phyloP scores from a whole-genome alignment of 2,797 vertebrate genomes.

The Rhadinocentrus ornatus region DNA sequence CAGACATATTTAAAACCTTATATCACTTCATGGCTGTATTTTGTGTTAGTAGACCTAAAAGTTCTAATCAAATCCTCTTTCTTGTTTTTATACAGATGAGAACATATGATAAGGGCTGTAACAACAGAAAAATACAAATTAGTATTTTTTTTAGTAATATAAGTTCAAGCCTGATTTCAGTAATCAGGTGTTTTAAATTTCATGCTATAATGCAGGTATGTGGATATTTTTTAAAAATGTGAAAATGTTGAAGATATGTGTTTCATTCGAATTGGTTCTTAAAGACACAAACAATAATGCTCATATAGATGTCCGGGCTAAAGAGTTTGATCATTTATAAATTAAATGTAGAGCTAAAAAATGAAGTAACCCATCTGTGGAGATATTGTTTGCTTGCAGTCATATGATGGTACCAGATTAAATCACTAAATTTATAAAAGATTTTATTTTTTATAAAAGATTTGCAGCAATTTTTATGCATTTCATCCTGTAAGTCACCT shows the following conservation, averaged over 20 bases:
- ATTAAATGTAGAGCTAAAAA: background rate
- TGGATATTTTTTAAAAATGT: background rate
- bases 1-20: too few relatives aligned
- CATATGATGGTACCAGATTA: background rate
- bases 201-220: background rate
- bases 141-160: too few relatives aligned
- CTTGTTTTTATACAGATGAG: background rate
- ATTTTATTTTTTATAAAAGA: too few relatives aligned
- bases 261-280: background rate
- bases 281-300: background rate
- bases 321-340: background rate
- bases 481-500: slow-evolving; percentile 24
- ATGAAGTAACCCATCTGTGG: background rate
- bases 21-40: too few relatives aligned
- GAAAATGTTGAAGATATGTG: background rate
- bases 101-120: too few relatives aligned
- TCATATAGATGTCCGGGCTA: background rate
- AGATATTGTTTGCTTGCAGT: background rate
- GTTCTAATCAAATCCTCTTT: background rate
- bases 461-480: background rate
- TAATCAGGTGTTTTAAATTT: background rate
- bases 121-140: too few relatives aligned
- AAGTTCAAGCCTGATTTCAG: too few relatives aligned
- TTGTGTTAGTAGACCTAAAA: background rate
- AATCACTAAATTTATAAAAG: too few relatives aligned